Conservation (phyloP, 2,888 invertebrate species). For the Bhutanitis thaidina region DNA sequence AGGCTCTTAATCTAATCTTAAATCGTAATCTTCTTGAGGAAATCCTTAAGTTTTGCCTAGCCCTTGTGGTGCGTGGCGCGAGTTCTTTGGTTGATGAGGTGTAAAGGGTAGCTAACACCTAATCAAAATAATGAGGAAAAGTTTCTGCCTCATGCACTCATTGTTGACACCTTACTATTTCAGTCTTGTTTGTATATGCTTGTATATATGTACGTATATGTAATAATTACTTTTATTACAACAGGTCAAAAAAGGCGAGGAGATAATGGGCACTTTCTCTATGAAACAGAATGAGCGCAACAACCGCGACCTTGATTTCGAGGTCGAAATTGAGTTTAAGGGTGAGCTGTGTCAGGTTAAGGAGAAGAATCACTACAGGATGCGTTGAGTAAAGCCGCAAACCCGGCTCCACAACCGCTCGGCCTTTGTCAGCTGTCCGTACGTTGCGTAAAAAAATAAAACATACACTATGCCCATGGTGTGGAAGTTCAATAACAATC, state of each 20-base stretch:
- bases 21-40: too few species aligned
- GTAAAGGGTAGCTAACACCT: too few species aligned
- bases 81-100: too few species aligned
- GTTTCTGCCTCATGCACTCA: too few species aligned
- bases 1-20: too few species aligned
- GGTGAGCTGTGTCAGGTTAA: slow-evolving; percentile 92
- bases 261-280: slow-evolving; percentile 93
- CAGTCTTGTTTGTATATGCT: background rate
- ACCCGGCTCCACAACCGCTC: background rate
- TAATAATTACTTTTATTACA: background rate
- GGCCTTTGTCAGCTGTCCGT: background rate
- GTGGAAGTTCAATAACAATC: slow-evolving; percentile 9
- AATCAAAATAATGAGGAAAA: too few species aligned
- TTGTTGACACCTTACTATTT: background rate
- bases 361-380: slow-evolving; percentile 92
- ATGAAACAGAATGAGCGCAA: slow-evolving; percentile 98
- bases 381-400: slow-evolving; percentile 84
- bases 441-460: background rate
- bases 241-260: slow-evolving; percentile 93
- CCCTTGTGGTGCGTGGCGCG: too few species aligned
- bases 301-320: slow-evolving; percentile 98
- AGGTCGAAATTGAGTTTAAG: slow-evolving; percentile 94
- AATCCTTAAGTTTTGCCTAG: too few species aligned
- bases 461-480: slow-evolving; percentile 10
- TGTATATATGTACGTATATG: background rate